Conservation (phyloP, 2,888 invertebrate genomes). For the Sphaerophoria rueppellii region DNA sequence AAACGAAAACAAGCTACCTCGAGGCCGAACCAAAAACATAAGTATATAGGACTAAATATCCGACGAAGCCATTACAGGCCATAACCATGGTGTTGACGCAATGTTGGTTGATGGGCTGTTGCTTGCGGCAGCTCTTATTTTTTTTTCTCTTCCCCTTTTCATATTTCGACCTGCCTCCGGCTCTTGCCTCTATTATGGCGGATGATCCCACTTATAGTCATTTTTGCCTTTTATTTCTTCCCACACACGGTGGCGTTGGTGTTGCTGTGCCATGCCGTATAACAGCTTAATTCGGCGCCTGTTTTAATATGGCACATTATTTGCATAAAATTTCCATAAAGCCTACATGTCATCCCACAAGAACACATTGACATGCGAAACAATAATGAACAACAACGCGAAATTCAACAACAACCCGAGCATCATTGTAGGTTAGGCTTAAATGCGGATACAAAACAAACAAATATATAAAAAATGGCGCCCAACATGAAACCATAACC, state of each 20-base stretch:
- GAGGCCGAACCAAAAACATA: neutral
- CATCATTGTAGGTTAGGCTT: neutral
- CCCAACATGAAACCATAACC: constrained; percentile 44
- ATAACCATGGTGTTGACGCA: constrained; percentile 48
- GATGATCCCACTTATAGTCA: constrained; percentile 30
- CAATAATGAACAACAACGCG: constrained; percentile 36
- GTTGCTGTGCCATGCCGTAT: neutral
- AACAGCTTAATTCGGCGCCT: constrained; percentile 49
- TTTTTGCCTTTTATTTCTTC: constrained; percentile 28
- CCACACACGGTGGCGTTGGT: neutral
- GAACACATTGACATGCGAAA: constrained; percentile 50
- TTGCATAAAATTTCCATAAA: constrained; percentile 72
- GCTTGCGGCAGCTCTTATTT: constrained; percentile 32
- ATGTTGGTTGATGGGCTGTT: constrained; percentile 40
- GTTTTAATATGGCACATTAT: constrained; percentile 62
- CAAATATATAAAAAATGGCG: constrained; percentile 30
- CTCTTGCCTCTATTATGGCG: neutral
- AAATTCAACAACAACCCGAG: neutral
- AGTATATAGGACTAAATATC: neutral
- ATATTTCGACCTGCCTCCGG: neutral
- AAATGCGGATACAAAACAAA: neutral
- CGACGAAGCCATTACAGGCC: constrained; percentile 41
- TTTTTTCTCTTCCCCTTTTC: constrained; percentile 15
- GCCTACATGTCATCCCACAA: constrained; percentile 60
- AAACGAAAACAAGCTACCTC: neutral